These are phyloP conservation scores for Ptiloglossa arizonensis DNA, from an alignment of 1,140 invertebrate genomes.

Conservation along the genomic window DNA sequence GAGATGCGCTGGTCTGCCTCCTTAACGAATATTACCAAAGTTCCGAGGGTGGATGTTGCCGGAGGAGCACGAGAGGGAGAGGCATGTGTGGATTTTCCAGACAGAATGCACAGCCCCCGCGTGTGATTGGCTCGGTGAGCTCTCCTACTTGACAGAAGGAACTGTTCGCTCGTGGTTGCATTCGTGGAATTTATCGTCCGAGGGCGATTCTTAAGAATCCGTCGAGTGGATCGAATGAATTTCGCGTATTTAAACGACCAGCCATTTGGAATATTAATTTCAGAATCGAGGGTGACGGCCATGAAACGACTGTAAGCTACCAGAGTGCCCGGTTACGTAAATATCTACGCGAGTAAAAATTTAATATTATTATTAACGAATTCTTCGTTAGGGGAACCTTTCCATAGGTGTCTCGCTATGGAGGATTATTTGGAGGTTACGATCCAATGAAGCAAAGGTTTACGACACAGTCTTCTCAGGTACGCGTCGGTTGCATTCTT, in stretches of 20 bases:
- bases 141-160: slow-evolving; percentile 10
- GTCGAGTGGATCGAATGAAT: not conserved
- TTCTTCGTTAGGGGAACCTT: no score
- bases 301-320: no score
- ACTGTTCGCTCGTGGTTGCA: not conserved
- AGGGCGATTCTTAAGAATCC: not conserved
- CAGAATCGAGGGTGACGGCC: no score
- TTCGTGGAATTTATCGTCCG: not conserved
- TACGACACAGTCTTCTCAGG: no score
- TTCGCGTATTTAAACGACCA: not conserved
- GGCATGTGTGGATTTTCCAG: slow-evolving; percentile 17
- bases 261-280: not conserved
- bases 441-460: no score
- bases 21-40: slow-evolving; percentile 67
- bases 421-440: no score
- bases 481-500: no score
- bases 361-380: no score
- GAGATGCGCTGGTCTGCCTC: slow-evolving; percentile 41
- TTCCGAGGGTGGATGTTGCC: slow-evolving; percentile 39
- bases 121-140: not conserved
- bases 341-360: no score
- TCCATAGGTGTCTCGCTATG: no score
- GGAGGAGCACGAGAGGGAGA: not conserved
- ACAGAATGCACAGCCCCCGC: slow-evolving; percentile 6
- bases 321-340: no score